Evolutionary conservation across 2,797 vertebrate genomes (phyloP).

Genomic region (Acipenser transmontanus): DNA sequence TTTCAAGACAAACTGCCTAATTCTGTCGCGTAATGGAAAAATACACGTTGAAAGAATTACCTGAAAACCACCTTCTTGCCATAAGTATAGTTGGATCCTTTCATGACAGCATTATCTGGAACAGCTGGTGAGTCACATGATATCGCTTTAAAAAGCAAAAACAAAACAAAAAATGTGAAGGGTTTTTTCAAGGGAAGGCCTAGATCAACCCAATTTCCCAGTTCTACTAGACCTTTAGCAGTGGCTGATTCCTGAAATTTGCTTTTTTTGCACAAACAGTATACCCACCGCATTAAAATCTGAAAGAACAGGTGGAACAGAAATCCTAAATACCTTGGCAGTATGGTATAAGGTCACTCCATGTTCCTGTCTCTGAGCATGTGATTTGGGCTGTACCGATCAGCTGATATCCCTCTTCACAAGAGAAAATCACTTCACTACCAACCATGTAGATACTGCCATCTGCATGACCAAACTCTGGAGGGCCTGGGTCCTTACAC

Average conservation of each 20-base stretch:
- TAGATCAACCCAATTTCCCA: not conserved
- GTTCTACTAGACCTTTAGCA: not conserved
- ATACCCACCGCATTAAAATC: too few species aligned
- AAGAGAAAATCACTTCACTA: slow-evolving; percentile 69
- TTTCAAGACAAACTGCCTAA: too few species aligned
- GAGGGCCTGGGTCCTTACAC: slow-evolving; percentile 70
- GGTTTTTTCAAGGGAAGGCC: too few species aligned
- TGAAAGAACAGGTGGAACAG: too few species aligned
- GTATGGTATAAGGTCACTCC: slow-evolving; percentile 61
- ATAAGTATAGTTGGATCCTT: slow-evolving; percentile 80
- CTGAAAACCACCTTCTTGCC: slow-evolving; percentile 86
- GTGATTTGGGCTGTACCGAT: slow-evolving; percentile 55
- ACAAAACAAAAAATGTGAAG: slow-evolving; percentile 1
- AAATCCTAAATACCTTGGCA: slow-evolving; percentile 69
- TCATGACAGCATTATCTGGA: slow-evolving; percentile 73
- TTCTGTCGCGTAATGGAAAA: not conserved
- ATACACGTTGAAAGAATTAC: slow-evolving; percentile 64
- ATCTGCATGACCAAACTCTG: slow-evolving; percentile 67
- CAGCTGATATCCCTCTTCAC: slow-evolving; percentile 72
- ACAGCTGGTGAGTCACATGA: slow-evolving; percentile 70
- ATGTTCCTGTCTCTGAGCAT: slow-evolving; percentile 75
- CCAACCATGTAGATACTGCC: slow-evolving; percentile 72
- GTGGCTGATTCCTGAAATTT: too few species aligned
- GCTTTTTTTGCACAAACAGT: too few species aligned
- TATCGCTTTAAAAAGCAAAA: slow-evolving; percentile 60